These are phyloP conservation scores for Dipodomys stephensi DNA, from an alignment of 2,113 vertebrate species.

Conservation along the genomic window DNA sequence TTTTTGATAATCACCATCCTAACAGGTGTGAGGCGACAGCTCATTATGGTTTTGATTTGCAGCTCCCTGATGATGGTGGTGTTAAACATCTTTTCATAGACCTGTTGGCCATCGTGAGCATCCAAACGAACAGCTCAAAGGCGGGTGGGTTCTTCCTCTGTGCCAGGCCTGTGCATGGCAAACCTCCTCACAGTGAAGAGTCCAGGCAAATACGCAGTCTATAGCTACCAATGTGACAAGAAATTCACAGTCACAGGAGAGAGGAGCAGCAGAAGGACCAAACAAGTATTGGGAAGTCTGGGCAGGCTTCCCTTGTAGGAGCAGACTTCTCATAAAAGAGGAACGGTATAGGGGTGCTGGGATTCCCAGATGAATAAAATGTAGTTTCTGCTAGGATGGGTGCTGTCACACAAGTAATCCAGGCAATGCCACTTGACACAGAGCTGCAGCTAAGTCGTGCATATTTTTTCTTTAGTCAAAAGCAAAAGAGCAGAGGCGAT, in stretches of 20 bases:
- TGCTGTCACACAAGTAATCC: background rate
- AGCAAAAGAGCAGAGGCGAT: background rate
- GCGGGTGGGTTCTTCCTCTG: background rate
- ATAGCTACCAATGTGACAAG: background rate
- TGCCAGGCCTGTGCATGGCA: background rate
- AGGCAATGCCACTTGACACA: background rate
- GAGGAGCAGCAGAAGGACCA: background rate
- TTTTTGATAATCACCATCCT: background rate
- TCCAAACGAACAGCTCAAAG: slow-evolving; percentile 21
- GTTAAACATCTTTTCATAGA: background rate
- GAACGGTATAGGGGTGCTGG: background rate
- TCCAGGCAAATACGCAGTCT: background rate
- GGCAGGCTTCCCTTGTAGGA: background rate
- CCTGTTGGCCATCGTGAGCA: background rate
- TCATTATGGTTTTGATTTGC: background rate
- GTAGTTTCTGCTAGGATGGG: background rate
- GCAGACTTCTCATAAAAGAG: background rate
- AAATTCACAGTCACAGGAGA: background rate
- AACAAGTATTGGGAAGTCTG: background rate
- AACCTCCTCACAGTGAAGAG: background rate
- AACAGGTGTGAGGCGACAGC: background rate
- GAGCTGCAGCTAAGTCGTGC: background rate
- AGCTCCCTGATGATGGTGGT: background rate
- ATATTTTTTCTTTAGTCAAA: slow-evolving; percentile 6
- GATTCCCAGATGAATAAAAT: background rate